Base-by-base conservation (phyloP, 2,113 vertebrate species). In the Leucosticte australis region DNA sequence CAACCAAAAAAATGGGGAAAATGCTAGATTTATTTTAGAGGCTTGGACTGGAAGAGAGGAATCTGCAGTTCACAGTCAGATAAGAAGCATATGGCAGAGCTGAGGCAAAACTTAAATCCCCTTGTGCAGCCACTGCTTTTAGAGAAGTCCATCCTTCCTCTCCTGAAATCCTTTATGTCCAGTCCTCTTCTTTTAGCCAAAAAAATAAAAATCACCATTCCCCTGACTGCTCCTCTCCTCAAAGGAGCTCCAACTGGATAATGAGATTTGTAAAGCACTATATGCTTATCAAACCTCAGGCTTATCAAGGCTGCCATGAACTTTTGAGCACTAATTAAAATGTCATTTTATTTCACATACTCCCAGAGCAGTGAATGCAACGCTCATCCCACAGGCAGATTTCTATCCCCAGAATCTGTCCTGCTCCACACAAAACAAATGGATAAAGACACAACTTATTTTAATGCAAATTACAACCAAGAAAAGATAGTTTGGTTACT, bases 191-290 rank as follows among this genome's bases (percentile, higher is more conserved):
- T 21, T 76, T 49, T 24, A 73, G n/a, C 4, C 11, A 68, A 84
- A 65, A 52, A 46, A 44, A 44, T 18, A 18, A 56, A 47, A 28
- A 46, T 31, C 75, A 26, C 20, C 23, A 9, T 59, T 27, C 39
- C 42, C 50, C n/a, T 42, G 35, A 47, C 10, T 60, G 27, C 52
- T 69, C 28, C n/a, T 49, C 63, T 62, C 24, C 37, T 78, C 62
- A 53, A 30, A 64, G n/a, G 4, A 59, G 31, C 2, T 5, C 14
- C 27, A n/a, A 35, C 0, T 0, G 1, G 33, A 33, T 56, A 74
- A 67, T 39, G 5, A 42, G 17, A 53, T 73, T 12, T 53, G 10
- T 33, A 47, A 39, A 22, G 13, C 21, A 15, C 4, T 23, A 17
- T 9, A 9, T 8, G 42, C 30, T 82, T 83, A 68, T 55, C 53